Percentiles rank a stretch among this genome's conserved stretches.
These are phyloP conservation scores for Epirrita christyi DNA, from an alignment of 2,888 invertebrate species.

Conservation along the genomic window DNA sequence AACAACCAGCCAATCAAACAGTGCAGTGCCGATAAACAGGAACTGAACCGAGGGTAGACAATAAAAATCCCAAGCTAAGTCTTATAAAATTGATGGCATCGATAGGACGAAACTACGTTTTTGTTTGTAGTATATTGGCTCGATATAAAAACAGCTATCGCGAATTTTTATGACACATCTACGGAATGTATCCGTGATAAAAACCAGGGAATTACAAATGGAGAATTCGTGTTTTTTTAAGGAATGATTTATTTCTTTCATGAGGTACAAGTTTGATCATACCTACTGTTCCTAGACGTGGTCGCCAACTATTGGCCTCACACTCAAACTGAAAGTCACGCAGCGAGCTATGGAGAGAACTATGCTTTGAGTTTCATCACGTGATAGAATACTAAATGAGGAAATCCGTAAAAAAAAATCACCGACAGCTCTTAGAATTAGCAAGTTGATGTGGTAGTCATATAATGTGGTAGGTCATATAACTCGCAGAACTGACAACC, in stretches of 20 bases:
- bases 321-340: too few relatives aligned
- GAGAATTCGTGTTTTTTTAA: conserved; percentile 11
- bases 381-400: too few relatives aligned
- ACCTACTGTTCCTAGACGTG: neutral
- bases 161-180: conserved; percentile 30
- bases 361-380: too few relatives aligned
- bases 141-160: conserved; percentile 40
- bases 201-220: conserved; percentile 27
- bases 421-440: too few relatives aligned
- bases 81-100: conserved; percentile 37
- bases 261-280: neutral
- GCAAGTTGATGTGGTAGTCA: too few relatives aligned
- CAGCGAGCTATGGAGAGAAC: too few relatives aligned
- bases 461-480: too few relatives aligned
- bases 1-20: conserved; percentile 30
- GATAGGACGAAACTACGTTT: conserved; percentile 38
- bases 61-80: conserved; percentile 29
- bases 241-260: conserved; percentile 15
- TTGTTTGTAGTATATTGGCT: conserved; percentile 42
- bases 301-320: too few relatives aligned
- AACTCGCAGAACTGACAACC: too few relatives aligned
- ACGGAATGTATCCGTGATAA: conserved; percentile 35
- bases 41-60: conserved; percentile 19
- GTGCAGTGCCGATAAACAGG: conserved; percentile 29
- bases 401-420: too few relatives aligned